Evolutionary conservation across 2,113 vertebrate genomes (phyloP), one percentile per base, ranked within the genome.

Genomic region (Percina caprodes): DNA sequence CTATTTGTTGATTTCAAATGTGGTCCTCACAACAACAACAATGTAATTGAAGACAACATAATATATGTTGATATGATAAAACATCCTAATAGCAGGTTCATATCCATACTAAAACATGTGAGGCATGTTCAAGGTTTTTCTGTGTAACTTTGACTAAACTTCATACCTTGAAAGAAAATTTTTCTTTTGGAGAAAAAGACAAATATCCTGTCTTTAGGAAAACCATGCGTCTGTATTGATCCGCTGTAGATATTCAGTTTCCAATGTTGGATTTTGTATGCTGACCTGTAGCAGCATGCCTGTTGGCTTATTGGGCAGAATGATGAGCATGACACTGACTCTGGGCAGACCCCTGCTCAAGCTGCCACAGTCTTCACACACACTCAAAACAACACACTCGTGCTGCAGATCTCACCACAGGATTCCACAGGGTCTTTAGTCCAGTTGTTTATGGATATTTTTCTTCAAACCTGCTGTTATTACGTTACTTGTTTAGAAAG

Each of bases 291-390:
- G 55, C 55, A 26, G 45, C 89, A 93, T 92, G 92, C 89, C 91
- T 88, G 69, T 46, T 66, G 33, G 49, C 72, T 85, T 58, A 89
- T 78, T 88, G 87, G 79, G 89, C 88, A 91, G 86, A 89, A 62
- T 79, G 82, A 86, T 84, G 79, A 92, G 84, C 65, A 11, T 79
- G 67, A 91, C 82, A 69, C 76, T 87, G 85, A 91, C 83, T 80
- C 74, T 16, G 23, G n/a, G 55, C 81, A 63, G 30, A 80, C 26
- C 68, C 19, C 68, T 39, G 79, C 74, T 75, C 33, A 56, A 39
- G 80, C 80, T 83, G 70, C 61, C 80, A 84, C 83, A 72, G 1
- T 76, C 16, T 46, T 45, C 75, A 39, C 59, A 18, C 62, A 18
- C 42, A 69, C 69, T 56, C 46, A 6, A 12, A 14, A 46, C 51